Base-by-base conservation (phyloP, 2,113 vertebrate genomes). In the Chaenogobius annularis region DNA sequence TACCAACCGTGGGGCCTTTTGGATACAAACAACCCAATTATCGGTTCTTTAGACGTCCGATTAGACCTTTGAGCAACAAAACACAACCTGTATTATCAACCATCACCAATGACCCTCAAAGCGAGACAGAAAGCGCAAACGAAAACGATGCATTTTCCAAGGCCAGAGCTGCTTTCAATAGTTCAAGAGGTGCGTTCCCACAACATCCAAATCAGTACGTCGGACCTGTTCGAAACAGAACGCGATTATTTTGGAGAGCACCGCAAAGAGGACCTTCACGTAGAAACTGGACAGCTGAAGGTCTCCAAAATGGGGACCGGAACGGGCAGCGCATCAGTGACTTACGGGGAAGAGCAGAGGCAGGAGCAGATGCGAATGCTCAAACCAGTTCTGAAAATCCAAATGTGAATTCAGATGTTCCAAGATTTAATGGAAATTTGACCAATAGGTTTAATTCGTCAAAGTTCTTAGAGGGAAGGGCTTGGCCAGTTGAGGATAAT, bases 201-300 rank as follows among this genome's bases (percentile, higher is more conserved):
- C 54, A n/a, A 62, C 73, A 22, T 0, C 63, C 61, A 5, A 64
- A 40, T 7, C 43, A 48, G 6, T 9, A 63, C 59, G 31, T 47
- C 1, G 69, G 75, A 50, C 43, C 19, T 59, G 72, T 78, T 17
- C 79, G 50, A 69, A 92, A 91, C 8, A 77, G 58, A 35, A 88
- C 82, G 5, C 63, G 63, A 1, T 37, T 23, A 62, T 59, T 71
- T 72, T 10, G 69, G 19, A 82, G 75, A 68, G 19, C 10, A 0
- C 80, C 74, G 71, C 20, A 65, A 3, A 82, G 56, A 73, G 75
- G 67, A 50, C 46, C 58, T 0, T 0, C 73, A 5, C 75, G 15
- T 1, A 88, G 65, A 31, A 62, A 72, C 44, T 44, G 72, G 1
- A 72, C 77, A 26, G 69, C 12, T 47, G 86, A 54, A 77, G 63